Base-by-base conservation (phyloP, 53 echinoderm and acorn worm genomes). In the Apostichopus leukothele region DNA sequence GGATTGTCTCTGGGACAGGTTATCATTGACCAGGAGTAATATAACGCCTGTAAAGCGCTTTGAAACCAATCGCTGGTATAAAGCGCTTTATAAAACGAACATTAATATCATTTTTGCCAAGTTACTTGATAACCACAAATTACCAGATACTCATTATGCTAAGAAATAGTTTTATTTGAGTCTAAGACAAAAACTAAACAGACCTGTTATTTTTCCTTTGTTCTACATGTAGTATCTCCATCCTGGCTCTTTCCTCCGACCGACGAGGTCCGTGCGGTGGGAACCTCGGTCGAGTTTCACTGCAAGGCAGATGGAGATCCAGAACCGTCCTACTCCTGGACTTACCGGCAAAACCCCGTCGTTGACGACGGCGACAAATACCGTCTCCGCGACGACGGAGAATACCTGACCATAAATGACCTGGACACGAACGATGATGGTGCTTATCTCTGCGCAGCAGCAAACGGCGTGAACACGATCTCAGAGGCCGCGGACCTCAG, bases 231-330 rank as follows among this genome's bases (percentile, higher is more conserved):
- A 92, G 92, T 88, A 13, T 90, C 92, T 74, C 95, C 93, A 1
- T 87, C 66, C 76, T 91, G 93, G 21, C 53, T 88, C 11, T 92
- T 91, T 66, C 86, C 90, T 50, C 95, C 95, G 2, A 55, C 78
- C 11, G 89, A 92, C 78, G 90, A 90, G 76, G 91, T 89, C 13
- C 90, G 89, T 51, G 91, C 93, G 0, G 92, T 88, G 7, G 92
- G 92, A 3, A 61, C 83, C 22, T 57, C 7, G 8, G 57, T 79
- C 5, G 83, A 90, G 61, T 93, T 98, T 84, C 91, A 91, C 74
- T 98, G 98, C 74, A 89, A 86, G 27, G 98, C 95, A 22, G 90
- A 85, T 2, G 98, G 98, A 5, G 94, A 92, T 16, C 98, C 98
- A 7, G 86, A 89, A 10, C 98, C 98, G 4, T 75, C 53, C 12